phyloP scores from a whole-genome alignment of 1,140 invertebrate species.

The Scaptodrosophila lebanonensis region DNA sequence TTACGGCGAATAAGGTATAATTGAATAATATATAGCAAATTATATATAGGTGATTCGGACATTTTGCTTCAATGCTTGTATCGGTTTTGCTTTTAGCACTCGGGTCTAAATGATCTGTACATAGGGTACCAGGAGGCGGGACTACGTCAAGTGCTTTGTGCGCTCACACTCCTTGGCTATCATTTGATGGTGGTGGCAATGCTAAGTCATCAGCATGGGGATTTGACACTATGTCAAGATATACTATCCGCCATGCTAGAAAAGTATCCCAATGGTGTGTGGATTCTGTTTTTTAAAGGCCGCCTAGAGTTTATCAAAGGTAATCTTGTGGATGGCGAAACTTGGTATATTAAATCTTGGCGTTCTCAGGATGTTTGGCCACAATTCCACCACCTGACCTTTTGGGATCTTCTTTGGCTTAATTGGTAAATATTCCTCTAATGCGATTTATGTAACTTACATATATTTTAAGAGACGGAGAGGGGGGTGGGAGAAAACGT shows the following conservation, averaged over 20 bases:
- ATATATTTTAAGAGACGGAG: no score
- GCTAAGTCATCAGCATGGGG: constrained; percentile 87
- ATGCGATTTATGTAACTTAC: no score
- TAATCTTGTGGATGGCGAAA: constrained; percentile 85
- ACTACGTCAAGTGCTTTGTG: constrained; percentile 90
- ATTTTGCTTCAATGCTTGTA: not conserved
- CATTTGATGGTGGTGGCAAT: constrained; percentile 91
- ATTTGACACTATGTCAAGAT: constrained; percentile 85
- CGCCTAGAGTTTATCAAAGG: constrained; percentile 90
- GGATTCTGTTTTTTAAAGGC: constrained; percentile 95
- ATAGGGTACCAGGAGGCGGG: constrained; percentile 85
- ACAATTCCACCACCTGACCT: constrained; percentile 96
- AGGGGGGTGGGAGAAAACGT: no score
- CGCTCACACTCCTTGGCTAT: constrained; percentile 89
- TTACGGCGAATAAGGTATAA: constrained; percentile 95
- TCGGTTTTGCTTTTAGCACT: constrained; percentile 77
- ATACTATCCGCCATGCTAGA: constrained; percentile 84
- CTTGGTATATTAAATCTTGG: constrained; percentile 90
- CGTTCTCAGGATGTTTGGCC: constrained; percentile 91
- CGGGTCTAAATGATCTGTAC: constrained; percentile 87
- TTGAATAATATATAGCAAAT: constrained; percentile 26
- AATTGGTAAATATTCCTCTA: constrained; percentile 84
- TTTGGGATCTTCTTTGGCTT: constrained; percentile 97
- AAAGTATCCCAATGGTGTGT: constrained; percentile 89
- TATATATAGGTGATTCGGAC: not conserved